phyloP scores from a whole-genome alignment of 2,113 vertebrate genomes.

The Pterocles orientalis region DNA sequence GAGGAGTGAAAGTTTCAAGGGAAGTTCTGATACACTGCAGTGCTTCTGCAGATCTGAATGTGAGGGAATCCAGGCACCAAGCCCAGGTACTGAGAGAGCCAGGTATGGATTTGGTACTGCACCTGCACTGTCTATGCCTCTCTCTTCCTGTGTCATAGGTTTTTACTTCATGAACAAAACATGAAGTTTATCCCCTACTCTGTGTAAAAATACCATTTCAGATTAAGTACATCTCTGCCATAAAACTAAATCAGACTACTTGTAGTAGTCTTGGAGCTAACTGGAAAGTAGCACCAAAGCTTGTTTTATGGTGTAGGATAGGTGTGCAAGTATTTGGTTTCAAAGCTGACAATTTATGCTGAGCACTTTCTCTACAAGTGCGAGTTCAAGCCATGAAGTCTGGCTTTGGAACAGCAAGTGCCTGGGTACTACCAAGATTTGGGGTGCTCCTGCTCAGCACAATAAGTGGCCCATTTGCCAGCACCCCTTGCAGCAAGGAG shows the following conservation, averaged over 20 bases:
- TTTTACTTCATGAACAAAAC: background rate
- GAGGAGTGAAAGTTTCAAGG: background rate
- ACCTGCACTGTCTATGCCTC: background rate
- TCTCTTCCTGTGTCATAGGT: background rate
- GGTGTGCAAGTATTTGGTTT: background rate
- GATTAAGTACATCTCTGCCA: background rate
- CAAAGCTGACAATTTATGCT: background rate
- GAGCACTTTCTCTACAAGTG: background rate
- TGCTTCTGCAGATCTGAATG: background rate
- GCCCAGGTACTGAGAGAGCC: background rate
- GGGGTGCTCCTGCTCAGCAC: background rate
- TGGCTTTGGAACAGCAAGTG: background rate
- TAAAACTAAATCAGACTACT: constrained; percentile 11
- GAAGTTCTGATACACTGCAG: background rate
- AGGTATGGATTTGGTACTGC: background rate
- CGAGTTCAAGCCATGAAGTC: background rate
- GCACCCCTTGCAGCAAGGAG: background rate
- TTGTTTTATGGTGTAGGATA: background rate
- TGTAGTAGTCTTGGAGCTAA: background rate
- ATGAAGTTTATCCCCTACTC: background rate
- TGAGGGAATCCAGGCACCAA: background rate
- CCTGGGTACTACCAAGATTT: background rate
- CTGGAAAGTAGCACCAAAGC: background rate
- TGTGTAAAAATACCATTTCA: background rate
- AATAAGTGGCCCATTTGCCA: background rate